Evolutionary conservation across 2,797 vertebrate species (phyloP), one percentile per base, ranked within the genome.

Genomic region (Anomalospiza imberbis): DNA sequence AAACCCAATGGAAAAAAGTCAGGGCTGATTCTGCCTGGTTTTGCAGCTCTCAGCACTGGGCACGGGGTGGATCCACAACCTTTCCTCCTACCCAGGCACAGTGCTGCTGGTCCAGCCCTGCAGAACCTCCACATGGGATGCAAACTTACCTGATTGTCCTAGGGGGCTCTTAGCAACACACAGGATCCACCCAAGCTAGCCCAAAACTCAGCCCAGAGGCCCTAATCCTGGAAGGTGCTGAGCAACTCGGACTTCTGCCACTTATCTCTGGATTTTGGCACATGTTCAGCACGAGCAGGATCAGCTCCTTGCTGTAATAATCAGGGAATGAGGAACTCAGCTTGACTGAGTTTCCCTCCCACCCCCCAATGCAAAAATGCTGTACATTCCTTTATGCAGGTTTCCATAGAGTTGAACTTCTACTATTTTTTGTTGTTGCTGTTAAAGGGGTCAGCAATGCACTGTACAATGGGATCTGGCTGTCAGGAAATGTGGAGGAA

Each of bases 361-460:
- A 9, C 94, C 92, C 85, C 88, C 63, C 89, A 83, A 96, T 95
- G 96, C 95, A 95, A 92, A 95, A 97, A 96, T 93, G 95, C 95
- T 95, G 96, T 97, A 96, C 96, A 96, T 97, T 97, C 97, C 96
- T 97, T 96, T 96, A 96, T 89, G 92, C 94, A 95, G 96, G 97
- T 97, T 97, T 97, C 97, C 97, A 97, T 97, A 97, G 97, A 95
- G 97, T 97, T 96, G 93, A 97, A 97, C 94, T 95, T 94, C 90
- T 80, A 92, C 95, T 94, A 44, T 93, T 93, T 94, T 91, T 86
- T 97, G 90, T 88, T 82, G 86, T 72, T 28, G 71, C 63, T 65
- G 94, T 97, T 97, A 97, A 97, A 96, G 97, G 95, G 96, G 94
- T 97, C 96, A 96, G 97, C 96, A 93, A 94, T 65, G 91, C 96